phyloP scores from a whole-genome alignment of 2,888 invertebrate species.

The Sesia apiformis region DNA sequence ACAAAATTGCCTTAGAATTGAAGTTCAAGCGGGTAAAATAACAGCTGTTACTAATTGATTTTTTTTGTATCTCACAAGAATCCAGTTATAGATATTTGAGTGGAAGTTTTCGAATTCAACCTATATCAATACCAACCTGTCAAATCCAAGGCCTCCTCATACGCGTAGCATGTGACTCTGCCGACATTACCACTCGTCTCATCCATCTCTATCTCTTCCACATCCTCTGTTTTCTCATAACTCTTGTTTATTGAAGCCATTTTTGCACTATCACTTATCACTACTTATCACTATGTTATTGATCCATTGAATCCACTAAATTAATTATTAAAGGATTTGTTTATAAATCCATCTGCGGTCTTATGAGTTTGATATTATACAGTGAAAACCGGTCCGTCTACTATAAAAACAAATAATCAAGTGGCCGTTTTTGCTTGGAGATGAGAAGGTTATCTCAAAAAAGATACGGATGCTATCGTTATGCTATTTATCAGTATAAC shows the following conservation, averaged over 20 bases:
- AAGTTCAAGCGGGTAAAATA: too few species aligned
- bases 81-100: too few species aligned
- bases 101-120: too few species aligned
- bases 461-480: neutral
- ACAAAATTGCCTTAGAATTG: too few species aligned
- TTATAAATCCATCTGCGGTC: too few species aligned
- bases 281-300: too few species aligned
- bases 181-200: neutral
- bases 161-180: constrained; percentile 7
- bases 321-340: too few species aligned
- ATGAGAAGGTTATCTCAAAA: constrained; percentile 8
- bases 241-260: constrained; percentile 3
- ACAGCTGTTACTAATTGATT: too few species aligned
- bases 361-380: neutral
- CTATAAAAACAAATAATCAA: constrained; percentile 1
- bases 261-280: neutral
- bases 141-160: constrained; percentile 31
- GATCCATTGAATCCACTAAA: too few species aligned
- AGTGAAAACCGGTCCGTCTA: constrained; percentile 1
- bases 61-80: too few species aligned
- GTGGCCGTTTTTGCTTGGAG: constrained; percentile 4
- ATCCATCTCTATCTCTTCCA: constrained; percentile 12
- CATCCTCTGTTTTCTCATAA: constrained; percentile 6
- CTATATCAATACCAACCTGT: constrained; percentile 18
- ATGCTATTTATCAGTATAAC: too few species aligned